Conservation (phyloP, 2,797 vertebrate species). For the Sebastolobus altivelis region DNA sequence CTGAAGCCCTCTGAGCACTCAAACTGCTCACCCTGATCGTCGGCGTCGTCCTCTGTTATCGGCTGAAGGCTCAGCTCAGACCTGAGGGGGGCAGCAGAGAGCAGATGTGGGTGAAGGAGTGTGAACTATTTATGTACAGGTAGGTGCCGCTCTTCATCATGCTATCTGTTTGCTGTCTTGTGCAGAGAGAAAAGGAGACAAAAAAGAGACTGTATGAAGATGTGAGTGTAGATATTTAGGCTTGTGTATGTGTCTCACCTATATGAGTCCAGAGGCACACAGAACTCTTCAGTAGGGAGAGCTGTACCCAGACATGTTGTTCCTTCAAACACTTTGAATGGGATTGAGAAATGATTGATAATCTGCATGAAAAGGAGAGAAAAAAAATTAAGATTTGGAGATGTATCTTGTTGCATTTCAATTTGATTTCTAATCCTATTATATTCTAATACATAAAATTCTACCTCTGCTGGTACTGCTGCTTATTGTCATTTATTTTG, state of each 20-base stretch:
- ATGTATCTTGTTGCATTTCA: not conserved
- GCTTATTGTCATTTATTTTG: not conserved
- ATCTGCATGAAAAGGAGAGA: slow-evolving; percentile 81
- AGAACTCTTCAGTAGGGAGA: slow-evolving; percentile 91
- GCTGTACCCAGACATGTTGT: slow-evolving; percentile 89
- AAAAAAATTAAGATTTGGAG: not conserved
- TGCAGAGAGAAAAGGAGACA: not conserved
- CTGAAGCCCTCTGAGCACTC: slow-evolving; percentile 90
- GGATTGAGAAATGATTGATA: slow-evolving; percentile 95
- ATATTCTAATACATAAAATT: not conserved
- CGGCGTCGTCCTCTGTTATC: slow-evolving; percentile 61
- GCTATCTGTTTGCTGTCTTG: not conserved
- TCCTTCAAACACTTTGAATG: slow-evolving; percentile 91
- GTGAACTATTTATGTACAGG: not conserved
- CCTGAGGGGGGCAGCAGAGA: slow-evolving; percentile 78
- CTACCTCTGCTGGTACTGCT: not conserved
- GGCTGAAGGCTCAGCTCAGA: slow-evolving; percentile 91
- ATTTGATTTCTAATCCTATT: not conserved
- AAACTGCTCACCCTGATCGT: slow-evolving; percentile 71
- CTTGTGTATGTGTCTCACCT: slow-evolving; percentile 80
- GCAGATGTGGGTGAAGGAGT: not conserved
- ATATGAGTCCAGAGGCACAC: slow-evolving; percentile 93
- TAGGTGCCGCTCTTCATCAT: not conserved
- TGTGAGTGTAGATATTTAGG: not conserved
- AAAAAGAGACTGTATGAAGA: not conserved